Base-by-base conservation (phyloP, 2,888 invertebrate species). In the Troides oblongomaculatus region DNA sequence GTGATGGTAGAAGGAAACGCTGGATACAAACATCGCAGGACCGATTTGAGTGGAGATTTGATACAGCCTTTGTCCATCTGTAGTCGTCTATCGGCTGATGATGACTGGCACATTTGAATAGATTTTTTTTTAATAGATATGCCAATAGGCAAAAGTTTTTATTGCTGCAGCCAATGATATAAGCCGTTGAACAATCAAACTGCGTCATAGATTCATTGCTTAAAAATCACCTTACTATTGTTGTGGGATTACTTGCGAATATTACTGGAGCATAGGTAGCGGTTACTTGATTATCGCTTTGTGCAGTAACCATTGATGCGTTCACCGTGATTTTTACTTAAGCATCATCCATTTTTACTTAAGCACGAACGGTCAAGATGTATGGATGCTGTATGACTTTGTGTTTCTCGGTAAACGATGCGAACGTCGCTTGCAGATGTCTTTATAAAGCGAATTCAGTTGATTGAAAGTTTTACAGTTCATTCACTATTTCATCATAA, bases 241-340 rank as follows among this genome's bases (percentile, higher is more conserved):
- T 88, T 75, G 74, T 65, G 70, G 76, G 81, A 84, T 90, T 90
- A 91, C 89, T 90, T 90, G 90, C 90, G 87, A 86, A 87, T 86
- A 87, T 77, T 75, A 80, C 82, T 83, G 79, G 79, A 74, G 73
- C 71, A 71, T 72, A 69, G 64, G 71, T 68, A 70, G 71, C 63
- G 63, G 66, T 66, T 73, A 74, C 74, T 74, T 70, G 71, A 70
- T 73, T 75, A 72, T 75, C 70, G 67, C 71, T 70, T 75, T 72
- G 72, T 76, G 75, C 68, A 58, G 66, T 50, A 73, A 74, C 75
- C 77, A 80, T 79, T 77, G 81, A 74, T 23, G 63, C 73, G 72
- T 72, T 36, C 68, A 71, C 75, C 69, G 61, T 67, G 56, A 73
- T 76, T 72, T 72, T 61, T 69, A 56, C 23, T 64, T 30, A 46